phyloP scores from a whole-genome alignment of 2,797 vertebrate species.

The Neosalanx taihuensis region DNA sequence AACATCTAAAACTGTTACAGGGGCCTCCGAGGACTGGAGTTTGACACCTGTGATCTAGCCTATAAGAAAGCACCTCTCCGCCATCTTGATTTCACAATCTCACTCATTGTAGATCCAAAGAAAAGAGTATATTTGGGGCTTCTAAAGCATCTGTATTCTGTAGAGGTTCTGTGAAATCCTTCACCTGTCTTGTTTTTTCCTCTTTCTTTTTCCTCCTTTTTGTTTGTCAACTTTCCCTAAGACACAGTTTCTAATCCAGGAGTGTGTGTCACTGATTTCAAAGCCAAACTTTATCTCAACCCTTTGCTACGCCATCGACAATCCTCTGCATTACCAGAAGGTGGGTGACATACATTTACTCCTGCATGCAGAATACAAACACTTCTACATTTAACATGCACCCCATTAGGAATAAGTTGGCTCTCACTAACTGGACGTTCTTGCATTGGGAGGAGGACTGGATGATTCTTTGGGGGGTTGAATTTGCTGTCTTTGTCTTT shows the following conservation, averaged over 20 bases:
- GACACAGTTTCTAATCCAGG: constrained; percentile 99
- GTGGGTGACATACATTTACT: constrained; percentile 61
- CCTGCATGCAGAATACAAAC: too few relatives aligned
- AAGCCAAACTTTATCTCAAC: constrained; percentile 99
- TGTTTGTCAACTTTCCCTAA: constrained; percentile 50
- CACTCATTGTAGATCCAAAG: not conserved
- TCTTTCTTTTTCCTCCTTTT: constrained; percentile 19
- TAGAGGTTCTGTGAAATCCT: not conserved
- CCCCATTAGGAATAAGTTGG: not conserved
- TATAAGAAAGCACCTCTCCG: too few relatives aligned
- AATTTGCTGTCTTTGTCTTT: constrained; percentile 19
- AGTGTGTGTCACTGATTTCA: constrained; percentile 97
- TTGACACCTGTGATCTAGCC: too few relatives aligned
- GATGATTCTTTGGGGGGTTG: not conserved
- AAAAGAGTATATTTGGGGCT: not conserved
- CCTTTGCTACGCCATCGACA: constrained; percentile 98
- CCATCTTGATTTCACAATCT: not conserved
- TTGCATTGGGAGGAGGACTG: not conserved
- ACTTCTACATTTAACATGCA: constrained; percentile 2
- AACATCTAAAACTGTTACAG: too few relatives aligned
- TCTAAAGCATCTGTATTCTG: not conserved
- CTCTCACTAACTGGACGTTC: not conserved
- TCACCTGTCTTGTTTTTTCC: constrained; percentile 21
- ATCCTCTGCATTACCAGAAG: constrained; percentile 99
- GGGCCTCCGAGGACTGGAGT: too few relatives aligned